phyloP scores from a whole-genome alignment of 2,113 vertebrate species.

The Psittacara wagleri region DNA sequence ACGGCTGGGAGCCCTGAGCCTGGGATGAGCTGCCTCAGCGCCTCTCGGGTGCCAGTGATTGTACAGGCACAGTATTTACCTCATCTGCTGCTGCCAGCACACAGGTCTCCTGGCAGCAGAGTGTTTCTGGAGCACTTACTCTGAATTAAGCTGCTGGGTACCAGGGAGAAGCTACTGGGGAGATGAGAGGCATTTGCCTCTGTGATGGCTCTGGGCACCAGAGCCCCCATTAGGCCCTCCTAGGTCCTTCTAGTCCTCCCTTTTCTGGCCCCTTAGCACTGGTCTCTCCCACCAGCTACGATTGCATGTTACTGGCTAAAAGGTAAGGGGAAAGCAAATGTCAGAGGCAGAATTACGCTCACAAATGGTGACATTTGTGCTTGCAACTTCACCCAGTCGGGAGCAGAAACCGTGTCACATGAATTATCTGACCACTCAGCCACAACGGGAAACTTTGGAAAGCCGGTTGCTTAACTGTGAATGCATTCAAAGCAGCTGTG shows the following conservation, averaged over 20 bases:
- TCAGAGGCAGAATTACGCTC: slow-evolving; percentile 48
- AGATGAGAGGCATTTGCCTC: not conserved
- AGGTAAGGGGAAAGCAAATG: slow-evolving; percentile 49
- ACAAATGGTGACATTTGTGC: slow-evolving; percentile 55
- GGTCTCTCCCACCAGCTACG: not conserved
- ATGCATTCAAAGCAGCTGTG: not conserved
- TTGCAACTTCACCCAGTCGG: slow-evolving; percentile 7
- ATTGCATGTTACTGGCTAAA: not conserved
- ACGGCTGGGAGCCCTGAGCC: not conserved
- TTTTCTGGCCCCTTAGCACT: not conserved
- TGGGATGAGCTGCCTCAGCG: not conserved
- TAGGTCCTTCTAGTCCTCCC: not conserved
- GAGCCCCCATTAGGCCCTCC: not conserved
- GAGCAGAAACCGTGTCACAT: slow-evolving; percentile 2
- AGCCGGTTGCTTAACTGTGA: not conserved
- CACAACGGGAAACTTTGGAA: not conserved
- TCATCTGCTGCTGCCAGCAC: not conserved
- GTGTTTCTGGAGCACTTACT: not conserved
- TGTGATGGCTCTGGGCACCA: not conserved
- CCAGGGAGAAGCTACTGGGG: not conserved
- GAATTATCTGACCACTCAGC: slow-evolving; percentile 52
- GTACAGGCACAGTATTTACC: not conserved
- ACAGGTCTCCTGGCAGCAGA: not conserved
- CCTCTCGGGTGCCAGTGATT: fast-evolving
- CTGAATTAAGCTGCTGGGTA: not conserved